phyloP scores from a whole-genome alignment of 2,888 invertebrate species.

The Erebia ligea region DNA sequence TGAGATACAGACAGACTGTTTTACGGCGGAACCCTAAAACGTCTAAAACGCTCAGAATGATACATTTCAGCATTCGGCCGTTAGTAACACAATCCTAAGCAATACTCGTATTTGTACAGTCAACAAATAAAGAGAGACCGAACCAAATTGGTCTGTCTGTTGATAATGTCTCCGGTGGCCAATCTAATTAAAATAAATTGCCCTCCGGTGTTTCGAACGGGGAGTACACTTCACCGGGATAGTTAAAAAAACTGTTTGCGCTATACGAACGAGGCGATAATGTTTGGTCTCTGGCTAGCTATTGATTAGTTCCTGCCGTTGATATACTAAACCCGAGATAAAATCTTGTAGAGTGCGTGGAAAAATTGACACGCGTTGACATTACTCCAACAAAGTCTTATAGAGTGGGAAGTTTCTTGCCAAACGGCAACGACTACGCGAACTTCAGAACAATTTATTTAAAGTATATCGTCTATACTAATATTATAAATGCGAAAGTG shows the following conservation, averaged over 20 bases:
- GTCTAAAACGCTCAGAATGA: not conserved
- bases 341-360: no score
- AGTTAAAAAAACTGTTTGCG: constrained; percentile 36
- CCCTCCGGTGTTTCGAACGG: constrained; percentile 14
- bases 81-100: not conserved
- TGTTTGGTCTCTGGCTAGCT: constrained; percentile 38
- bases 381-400: no score
- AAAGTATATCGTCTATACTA: no score
- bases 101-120: not conserved
- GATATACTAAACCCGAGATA: constrained; percentile 8
- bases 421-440: no score
- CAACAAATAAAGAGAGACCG: constrained; percentile 2
- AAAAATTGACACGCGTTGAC: no score
- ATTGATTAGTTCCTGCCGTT: constrained; percentile 36
- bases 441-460: no score
- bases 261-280: constrained; percentile 31
- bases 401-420: no score
- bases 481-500: no score
- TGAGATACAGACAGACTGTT: no score
- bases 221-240: constrained; percentile 24
- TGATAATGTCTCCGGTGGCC: constrained; percentile 13
- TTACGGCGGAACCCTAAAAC: no score
- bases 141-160: not conserved
- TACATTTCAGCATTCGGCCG: not conserved
- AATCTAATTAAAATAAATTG: constrained; percentile 22